phyloP scores from a whole-genome alignment of 2,888 invertebrate genomes.

The Acheta domesticus region DNA sequence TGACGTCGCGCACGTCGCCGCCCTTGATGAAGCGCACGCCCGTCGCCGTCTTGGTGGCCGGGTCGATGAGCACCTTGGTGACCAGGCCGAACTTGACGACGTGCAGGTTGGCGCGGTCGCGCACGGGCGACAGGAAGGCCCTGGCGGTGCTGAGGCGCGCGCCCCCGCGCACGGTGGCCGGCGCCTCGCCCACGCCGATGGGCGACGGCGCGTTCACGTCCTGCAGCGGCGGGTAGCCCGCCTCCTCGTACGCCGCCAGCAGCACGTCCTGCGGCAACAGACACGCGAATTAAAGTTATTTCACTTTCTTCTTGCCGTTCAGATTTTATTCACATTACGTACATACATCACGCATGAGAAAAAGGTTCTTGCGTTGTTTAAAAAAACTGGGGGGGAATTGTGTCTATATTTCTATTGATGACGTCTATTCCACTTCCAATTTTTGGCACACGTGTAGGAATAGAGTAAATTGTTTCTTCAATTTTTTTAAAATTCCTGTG shows the following conservation, averaged over 20 bases:
- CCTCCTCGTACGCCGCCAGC: slow-evolving; percentile 37
- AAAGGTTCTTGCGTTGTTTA: too few relatives aligned
- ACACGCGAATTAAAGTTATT: too few relatives aligned
- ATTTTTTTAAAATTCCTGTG: too few relatives aligned
- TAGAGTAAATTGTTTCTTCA: too few relatives aligned
- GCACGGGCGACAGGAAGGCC: slow-evolving; percentile 50
- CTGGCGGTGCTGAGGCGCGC: slow-evolving; percentile 48
- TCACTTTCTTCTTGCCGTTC: too few relatives aligned
- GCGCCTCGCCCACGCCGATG: slow-evolving; percentile 45
- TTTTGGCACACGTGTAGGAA: too few relatives aligned
- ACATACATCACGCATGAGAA: too few relatives aligned
- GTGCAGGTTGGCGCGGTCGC: slow-evolving; percentile 56
- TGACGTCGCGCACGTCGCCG: slow-evolving; percentile 30
- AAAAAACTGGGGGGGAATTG: too few relatives aligned
- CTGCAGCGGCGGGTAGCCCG: slow-evolving; percentile 34
- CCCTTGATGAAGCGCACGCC: slow-evolving; percentile 47
- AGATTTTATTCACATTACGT: too few relatives aligned
- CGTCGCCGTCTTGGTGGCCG: slow-evolving; percentile 46
- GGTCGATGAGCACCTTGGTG: slow-evolving; percentile 54
- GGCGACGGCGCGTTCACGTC: not conserved
- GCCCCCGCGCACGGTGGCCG: slow-evolving; percentile 45
- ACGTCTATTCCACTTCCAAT: too few relatives aligned
- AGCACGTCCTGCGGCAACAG: not conserved
- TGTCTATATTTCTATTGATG: too few relatives aligned
- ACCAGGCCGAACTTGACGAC: slow-evolving; percentile 58